Evolutionary conservation across 2,888 invertebrate genomes (phyloP).

Genomic region (Hedychridium roseum): DNA sequence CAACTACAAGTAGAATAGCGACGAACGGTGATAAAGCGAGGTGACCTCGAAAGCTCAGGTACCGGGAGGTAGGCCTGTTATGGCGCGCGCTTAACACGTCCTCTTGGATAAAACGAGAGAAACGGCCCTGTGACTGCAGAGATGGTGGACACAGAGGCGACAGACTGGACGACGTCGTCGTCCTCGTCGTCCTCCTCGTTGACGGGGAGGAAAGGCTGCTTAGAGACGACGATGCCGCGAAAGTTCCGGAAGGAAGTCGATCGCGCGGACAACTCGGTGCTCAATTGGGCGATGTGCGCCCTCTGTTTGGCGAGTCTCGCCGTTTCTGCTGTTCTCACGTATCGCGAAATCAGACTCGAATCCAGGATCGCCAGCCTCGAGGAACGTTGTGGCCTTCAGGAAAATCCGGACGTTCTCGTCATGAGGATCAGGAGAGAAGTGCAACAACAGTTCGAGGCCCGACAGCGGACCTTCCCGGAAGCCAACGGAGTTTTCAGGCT

Average conservation of each 20-base stretch:
- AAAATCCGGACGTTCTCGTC: conserved; percentile 35
- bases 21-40: background rate
- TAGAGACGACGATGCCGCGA: conserved; percentile 46
- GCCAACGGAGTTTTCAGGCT: conserved; percentile 40
- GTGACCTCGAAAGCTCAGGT: no score
- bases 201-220: conserved; percentile 28
- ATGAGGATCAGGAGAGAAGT: conserved; percentile 46
- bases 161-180: no score
- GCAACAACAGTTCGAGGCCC: conserved; percentile 33
- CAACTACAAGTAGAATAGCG: no score
- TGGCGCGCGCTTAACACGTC: conserved; percentile 35
- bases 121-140: no score
- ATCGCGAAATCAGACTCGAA: conserved; percentile 52
- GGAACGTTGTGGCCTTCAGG: conserved; percentile 33
- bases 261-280: conserved; percentile 19
- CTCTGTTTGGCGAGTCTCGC: conserved; percentile 54
- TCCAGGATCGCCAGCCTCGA: conserved; percentile 53
- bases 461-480: conserved; percentile 25
- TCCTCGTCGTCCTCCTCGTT: conserved; percentile 26
- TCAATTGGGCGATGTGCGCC: conserved; percentile 53
- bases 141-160: no score
- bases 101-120: no score
- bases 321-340: conserved; percentile 52
- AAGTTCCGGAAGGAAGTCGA: conserved; percentile 43
- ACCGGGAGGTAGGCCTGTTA: conserved; percentile 30